Conservation (phyloP, 2,888 invertebrate genomes). For the Gymnoscelis rufifasciata region DNA sequence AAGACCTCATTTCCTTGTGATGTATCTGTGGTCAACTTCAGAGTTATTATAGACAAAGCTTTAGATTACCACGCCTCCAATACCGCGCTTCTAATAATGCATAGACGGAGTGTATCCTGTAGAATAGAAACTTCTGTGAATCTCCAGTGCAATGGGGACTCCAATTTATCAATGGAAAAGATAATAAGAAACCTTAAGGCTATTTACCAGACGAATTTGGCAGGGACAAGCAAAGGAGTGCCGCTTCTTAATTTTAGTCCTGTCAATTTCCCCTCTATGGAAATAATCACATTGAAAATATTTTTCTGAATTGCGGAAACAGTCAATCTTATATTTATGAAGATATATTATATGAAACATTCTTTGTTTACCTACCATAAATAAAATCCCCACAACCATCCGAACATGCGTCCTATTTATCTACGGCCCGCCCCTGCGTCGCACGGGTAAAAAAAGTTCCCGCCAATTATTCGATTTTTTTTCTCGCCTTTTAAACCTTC, state of each 20-base stretch:
- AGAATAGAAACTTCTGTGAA: slow-evolving; percentile 34
- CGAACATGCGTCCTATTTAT: too few relatives aligned
- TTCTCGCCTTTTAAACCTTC: too few relatives aligned
- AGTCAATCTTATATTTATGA: too few relatives aligned
- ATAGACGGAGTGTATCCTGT: slow-evolving; percentile 56
- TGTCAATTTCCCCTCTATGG: slow-evolving; percentile 57
- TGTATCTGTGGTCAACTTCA: slow-evolving; percentile 54
- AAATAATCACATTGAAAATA: slow-evolving; percentile 51
- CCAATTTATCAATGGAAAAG: slow-evolving; percentile 44
- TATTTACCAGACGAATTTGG: slow-evolving; percentile 57
- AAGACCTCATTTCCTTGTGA: slow-evolving; percentile 63
- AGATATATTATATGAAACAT: too few relatives aligned
- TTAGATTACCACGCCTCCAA: slow-evolving; percentile 34
- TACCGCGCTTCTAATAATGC: slow-evolving; percentile 51
- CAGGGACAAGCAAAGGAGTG: slow-evolving; percentile 53
- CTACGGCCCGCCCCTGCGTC: too few relatives aligned
- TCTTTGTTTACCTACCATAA: too few relatives aligned
- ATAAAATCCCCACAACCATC: too few relatives aligned
- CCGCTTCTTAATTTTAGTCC: slow-evolving; percentile 40
- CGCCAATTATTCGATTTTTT: too few relatives aligned
- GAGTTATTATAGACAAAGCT: slow-evolving; percentile 40
- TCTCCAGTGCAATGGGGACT: slow-evolving; percentile 46
- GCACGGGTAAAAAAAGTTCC: too few relatives aligned
- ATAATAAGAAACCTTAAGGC: slow-evolving; percentile 49
- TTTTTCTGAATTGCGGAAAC: slow-evolving; percentile 37